Evolutionary conservation across 2,797 vertebrate genomes (phyloP).

Genomic region (Selene dorsalis): DNA sequence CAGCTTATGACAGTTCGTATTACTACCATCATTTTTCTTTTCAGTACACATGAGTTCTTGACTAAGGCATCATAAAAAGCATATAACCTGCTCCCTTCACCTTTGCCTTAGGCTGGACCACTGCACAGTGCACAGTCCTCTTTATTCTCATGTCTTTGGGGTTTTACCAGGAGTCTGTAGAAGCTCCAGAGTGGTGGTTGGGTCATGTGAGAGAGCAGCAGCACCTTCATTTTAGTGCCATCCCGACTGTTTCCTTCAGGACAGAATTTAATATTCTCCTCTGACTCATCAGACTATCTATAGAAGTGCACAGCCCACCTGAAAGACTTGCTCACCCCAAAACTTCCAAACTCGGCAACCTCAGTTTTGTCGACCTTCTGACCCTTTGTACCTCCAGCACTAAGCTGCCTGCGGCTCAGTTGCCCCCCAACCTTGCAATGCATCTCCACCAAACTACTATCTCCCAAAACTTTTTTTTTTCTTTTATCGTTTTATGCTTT

Average conservation of each 20-base stretch:
- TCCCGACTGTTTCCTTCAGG: constrained; percentile 20
- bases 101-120: not conserved
- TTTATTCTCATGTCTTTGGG: not conserved
- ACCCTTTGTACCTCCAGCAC: constrained; percentile 32
- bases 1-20: too few relatives aligned
- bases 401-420: not conserved
- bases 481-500: not conserved
- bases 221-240: not conserved
- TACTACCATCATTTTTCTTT: too few relatives aligned
- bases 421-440: constrained; percentile 11
- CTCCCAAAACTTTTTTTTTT: not conserved
- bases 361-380: constrained; percentile 22
- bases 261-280: constrained; percentile 18
- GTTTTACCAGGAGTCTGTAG: not conserved
- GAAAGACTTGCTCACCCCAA: constrained; percentile 1
- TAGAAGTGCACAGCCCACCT: constrained; percentile 8
- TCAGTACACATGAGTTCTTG: not conserved
- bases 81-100: not conserved
- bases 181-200: not conserved
- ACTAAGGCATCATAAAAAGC: not conserved
- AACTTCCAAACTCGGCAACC: constrained; percentile 1
- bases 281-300: constrained; percentile 4
- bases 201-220: not conserved
- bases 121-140: not conserved
- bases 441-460: not conserved